Conservation (phyloP, 37 sponge, comb jelly and placozoan species). For the Cliona cf. orientalis region DNA sequence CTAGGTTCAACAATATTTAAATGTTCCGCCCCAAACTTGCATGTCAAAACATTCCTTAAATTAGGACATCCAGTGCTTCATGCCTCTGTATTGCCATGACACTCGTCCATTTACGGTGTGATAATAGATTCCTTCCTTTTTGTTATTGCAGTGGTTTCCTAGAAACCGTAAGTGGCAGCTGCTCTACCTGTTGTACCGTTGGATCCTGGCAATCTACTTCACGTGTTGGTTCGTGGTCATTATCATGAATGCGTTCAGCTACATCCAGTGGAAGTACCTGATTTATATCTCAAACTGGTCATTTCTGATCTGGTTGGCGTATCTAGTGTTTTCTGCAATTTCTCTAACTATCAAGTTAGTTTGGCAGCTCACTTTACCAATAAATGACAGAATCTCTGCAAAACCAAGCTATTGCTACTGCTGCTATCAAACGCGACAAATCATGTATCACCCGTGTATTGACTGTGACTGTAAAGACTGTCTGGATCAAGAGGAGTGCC, state of each 20-base stretch:
- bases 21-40: too few species aligned
- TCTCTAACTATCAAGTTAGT: constrained; percentile 8
- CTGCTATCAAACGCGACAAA: not conserved
- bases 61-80: too few species aligned
- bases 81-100: too few species aligned
- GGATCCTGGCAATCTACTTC: constrained; percentile 49
- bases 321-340: constrained; percentile 40
- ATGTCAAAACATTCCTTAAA: too few species aligned
- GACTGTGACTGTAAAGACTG: not conserved
- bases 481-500: not conserved
- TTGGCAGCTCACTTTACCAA: not conserved
- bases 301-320: constrained; percentile 12
- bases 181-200: constrained; percentile 48
- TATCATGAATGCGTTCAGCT: not conserved
- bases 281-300: constrained; percentile 68
- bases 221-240: constrained; percentile 36
- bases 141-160: constrained; percentile 59
- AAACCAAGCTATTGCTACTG: not conserved
- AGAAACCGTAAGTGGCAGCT: constrained; percentile 30
- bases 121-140: not conserved
- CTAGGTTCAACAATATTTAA: too few species aligned
- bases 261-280: constrained; percentile 8
- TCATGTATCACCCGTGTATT: too few species aligned
- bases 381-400: not conserved
- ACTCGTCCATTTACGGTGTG: not conserved